A percentile compares a stretch with the other conserved stretches of the same genome.
Evolutionary conservation across 1,140 invertebrate genomes (phyloP).

Genomic region (Andricus grossulariae): DNA sequence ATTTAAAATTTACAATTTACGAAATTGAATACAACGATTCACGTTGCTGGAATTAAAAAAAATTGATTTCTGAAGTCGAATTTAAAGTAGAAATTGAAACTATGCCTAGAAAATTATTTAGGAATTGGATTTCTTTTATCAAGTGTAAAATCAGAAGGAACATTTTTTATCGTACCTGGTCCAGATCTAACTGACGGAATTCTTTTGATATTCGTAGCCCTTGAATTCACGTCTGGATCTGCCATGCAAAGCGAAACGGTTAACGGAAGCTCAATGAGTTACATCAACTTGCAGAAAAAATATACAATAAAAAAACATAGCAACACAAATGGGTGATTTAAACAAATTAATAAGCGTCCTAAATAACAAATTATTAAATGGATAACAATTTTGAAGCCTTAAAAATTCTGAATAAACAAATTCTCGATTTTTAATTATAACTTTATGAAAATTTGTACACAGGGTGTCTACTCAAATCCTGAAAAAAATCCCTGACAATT

Average conservation of each 20-base stretch:
- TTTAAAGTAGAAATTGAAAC: no score
- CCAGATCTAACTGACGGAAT: slow-evolving; percentile 8
- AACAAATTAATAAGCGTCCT: background rate
- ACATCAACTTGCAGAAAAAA: slow-evolving; percentile 1
- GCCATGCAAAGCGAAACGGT: slow-evolving; percentile 22
- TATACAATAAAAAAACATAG: background rate
- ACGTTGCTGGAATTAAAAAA: no score
- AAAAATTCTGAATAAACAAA: background rate
- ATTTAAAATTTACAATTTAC: no score
- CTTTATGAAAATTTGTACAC: no score
- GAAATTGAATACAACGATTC: no score
- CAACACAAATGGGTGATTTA: background rate
- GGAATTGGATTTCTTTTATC: background rate
- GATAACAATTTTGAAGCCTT: background rate
- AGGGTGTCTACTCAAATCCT: no score
- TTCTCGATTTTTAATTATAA: no score
- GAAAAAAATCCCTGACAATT: no score
- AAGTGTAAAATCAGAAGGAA: background rate
- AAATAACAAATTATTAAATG: background rate
- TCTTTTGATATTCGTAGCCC: slow-evolving; percentile 3
- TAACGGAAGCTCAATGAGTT: slow-evolving; percentile 22
- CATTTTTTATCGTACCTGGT: background rate
- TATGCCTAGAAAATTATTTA: background rate
- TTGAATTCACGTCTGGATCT: slow-evolving; percentile 14
- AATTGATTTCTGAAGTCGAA: no score